Conservation (phyloP, 2,888 invertebrate genomes). For the Sthenelais limicola region DNA sequence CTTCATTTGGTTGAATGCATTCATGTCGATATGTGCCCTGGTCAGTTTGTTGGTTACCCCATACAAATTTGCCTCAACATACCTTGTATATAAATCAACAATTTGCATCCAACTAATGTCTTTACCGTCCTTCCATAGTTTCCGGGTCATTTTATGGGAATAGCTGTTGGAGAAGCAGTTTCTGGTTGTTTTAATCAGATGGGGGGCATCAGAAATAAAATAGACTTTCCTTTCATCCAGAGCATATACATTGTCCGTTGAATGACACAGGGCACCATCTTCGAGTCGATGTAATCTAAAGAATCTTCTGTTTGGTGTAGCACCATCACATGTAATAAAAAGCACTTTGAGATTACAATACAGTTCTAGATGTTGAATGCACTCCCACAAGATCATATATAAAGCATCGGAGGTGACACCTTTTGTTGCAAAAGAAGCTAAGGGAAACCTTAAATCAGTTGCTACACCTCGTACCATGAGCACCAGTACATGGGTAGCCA, state of each 20-base stretch:
- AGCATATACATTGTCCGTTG: constrained; percentile 6
- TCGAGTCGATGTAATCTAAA: neutral
- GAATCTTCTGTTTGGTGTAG: constrained; percentile 23
- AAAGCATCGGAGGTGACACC: neutral
- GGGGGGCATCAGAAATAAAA: constrained; percentile 29
- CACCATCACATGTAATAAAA: constrained; percentile 36
- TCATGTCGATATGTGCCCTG: too few species aligned
- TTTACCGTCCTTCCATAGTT: too few species aligned
- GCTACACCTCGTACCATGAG: constrained; percentile 47
- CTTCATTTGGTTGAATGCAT: too few species aligned
- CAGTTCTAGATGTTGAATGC: neutral
- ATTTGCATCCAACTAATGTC: too few species aligned
- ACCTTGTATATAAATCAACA: too few species aligned
- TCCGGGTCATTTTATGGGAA: too few species aligned
- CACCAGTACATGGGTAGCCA: constrained; percentile 49
- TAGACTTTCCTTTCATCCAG: neutral
- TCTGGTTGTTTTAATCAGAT: too few species aligned
- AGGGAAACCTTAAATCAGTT: constrained; percentile 12
- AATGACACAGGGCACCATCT: neutral
- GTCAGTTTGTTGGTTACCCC: too few species aligned
- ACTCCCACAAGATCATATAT: constrained; percentile 4
- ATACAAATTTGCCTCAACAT: too few species aligned
- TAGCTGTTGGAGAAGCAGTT: too few species aligned
- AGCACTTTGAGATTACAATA: constrained; percentile 6
- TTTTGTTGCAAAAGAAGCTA: constrained; percentile 25